Conservation (phyloP, 2,888 invertebrate species). For the Drosophila eohydei region DNA sequence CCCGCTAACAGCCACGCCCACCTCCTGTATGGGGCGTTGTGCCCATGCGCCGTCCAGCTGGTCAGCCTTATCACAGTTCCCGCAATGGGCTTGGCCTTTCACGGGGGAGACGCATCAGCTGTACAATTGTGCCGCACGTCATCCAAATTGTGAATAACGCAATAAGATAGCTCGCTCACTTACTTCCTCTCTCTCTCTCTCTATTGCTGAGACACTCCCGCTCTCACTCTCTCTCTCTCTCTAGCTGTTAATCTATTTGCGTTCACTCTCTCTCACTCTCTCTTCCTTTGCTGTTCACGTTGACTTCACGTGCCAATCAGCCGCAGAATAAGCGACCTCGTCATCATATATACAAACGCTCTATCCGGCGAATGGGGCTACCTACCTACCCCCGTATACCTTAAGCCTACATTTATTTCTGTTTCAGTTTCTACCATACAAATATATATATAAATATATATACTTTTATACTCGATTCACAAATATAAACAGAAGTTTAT, state of each 20-base stretch:
- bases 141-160: slow-evolving; percentile 47
- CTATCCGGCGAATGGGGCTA: slow-evolving; percentile 34
- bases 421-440: slow-evolving; percentile 36
- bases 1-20: slow-evolving; percentile 15
- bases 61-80: slow-evolving; percentile 30
- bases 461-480: slow-evolving; percentile 20
- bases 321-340: slow-evolving; percentile 54
- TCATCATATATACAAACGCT: slow-evolving; percentile 40
- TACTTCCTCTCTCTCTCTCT: not conserved
- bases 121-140: slow-evolving; percentile 33
- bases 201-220: not conserved
- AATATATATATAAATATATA: slow-evolving; percentile 22
- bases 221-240: slow-evolving; percentile 1
- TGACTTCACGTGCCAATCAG: slow-evolving; percentile 72
- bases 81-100: slow-evolving; percentile 40
- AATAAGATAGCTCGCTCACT: slow-evolving; percentile 21
- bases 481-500: not conserved
- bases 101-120: slow-evolving; percentile 12
- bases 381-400: not conserved
- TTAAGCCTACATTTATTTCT: slow-evolving; percentile 50
- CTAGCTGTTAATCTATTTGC: slow-evolving; percentile 25
- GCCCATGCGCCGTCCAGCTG: slow-evolving; percentile 49
- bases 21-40: slow-evolving; percentile 11
- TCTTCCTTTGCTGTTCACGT: slow-evolving; percentile 68
- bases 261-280: slow-evolving; percentile 28